Evolutionary conservation across 1,140 invertebrate genomes (phyloP).

Genomic region (Magallana ariakensis): DNA sequence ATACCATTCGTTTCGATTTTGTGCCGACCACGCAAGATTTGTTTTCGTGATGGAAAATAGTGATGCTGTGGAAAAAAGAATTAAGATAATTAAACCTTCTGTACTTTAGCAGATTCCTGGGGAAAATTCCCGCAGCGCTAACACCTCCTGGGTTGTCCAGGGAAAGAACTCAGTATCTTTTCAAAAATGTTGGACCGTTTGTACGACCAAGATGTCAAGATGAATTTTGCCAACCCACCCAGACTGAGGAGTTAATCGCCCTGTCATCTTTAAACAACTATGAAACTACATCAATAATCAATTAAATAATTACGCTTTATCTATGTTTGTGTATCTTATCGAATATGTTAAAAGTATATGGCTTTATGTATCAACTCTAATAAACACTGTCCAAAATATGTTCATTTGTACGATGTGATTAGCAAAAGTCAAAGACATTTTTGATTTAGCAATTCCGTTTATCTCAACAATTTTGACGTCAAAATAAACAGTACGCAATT

Average conservation of each 20-base stretch:
- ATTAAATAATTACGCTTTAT: too few species aligned
- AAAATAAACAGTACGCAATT: background rate
- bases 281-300: too few species aligned
- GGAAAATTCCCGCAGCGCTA: background rate
- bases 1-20: background rate
- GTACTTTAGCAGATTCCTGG: background rate
- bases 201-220: background rate
- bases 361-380: too few species aligned
- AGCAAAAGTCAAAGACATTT: too few species aligned
- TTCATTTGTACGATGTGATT: too few species aligned
- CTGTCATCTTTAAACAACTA: too few species aligned
- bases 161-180: background rate
- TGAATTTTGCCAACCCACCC: background rate
- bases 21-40: background rate
- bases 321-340: too few species aligned
- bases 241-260: background rate
- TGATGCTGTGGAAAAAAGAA: background rate
- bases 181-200: background rate
- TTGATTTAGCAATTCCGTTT: too few species aligned
- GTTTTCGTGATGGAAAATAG: background rate
- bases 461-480: too few species aligned
- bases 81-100: background rate
- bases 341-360: too few species aligned
- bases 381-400: too few species aligned
- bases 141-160: background rate